Percentiles rank a stretch among this genome's conserved stretches.
phyloP scores from a whole-genome alignment of 2,888 invertebrate genomes.

The Aradus depressus region DNA sequence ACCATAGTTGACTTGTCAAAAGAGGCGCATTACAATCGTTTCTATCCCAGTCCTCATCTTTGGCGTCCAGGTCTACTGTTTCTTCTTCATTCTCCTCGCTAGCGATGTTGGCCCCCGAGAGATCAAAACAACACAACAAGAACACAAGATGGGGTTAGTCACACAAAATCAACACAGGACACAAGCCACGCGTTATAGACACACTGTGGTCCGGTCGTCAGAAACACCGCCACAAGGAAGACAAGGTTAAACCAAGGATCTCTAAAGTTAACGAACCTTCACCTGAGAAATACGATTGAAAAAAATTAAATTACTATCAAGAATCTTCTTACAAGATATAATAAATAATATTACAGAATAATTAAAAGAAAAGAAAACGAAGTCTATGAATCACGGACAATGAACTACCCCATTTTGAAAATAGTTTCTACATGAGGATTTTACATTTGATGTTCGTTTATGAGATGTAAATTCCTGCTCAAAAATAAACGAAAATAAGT shows the following conservation, averaged over 20 bases:
- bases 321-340: too few relatives aligned
- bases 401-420: too few relatives aligned
- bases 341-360: too few relatives aligned
- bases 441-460: too few relatives aligned
- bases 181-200: too few relatives aligned
- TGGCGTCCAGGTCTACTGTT: constrained; percentile 15
- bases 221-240: constrained; percentile 10
- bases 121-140: constrained; percentile 11
- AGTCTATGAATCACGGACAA: too few relatives aligned
- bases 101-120: constrained; percentile 12
- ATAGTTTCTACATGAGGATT: too few relatives aligned
- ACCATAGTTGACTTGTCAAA: constrained; percentile 20
- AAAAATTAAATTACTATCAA: background rate
- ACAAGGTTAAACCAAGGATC: background rate
- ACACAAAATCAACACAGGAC: constrained; percentile 16
- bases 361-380: too few relatives aligned
- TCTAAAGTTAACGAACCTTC: background rate
- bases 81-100: constrained; percentile 21
- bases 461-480: too few relatives aligned
- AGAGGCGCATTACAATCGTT: constrained; percentile 16
- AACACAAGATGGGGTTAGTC: constrained; percentile 12
- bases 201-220: too few relatives aligned
- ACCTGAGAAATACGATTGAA: constrained; percentile 6
- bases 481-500: too few relatives aligned
- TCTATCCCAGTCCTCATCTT: constrained; percentile 19